Evolutionary conservation across 2,113 vertebrate genomes (phyloP), one percentile per base, ranked within the genome.

Genomic region (Salminus brasiliensis): DNA sequence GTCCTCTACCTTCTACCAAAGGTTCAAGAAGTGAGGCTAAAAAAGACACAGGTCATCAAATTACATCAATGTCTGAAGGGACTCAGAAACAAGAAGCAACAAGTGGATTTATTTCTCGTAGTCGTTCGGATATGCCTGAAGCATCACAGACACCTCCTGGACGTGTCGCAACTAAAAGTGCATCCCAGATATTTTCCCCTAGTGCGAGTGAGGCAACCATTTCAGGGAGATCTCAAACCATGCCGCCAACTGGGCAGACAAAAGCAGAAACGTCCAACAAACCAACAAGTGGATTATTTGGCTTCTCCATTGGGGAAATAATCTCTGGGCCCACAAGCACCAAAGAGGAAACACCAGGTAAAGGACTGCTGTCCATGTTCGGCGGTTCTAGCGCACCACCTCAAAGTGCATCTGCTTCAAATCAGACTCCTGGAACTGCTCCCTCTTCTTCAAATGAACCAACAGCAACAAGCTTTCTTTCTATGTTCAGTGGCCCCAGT

Each of bases 291-390:
- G 89, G 88, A 72, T 70, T 93, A 6, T 95, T 95, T 86, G 91
- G 93, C 77, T 92, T 95, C 87, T 93, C 94, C 0, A 90, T 95
- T 90, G 91, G 91, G 79, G 91, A 92, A 63, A 90, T 93, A 80
- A 66, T 92, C 18, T 74, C 82, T 57, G 88, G 86, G 87, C 84
- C 86, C 83, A 76, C 88, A 79, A 55, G 77, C 72, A 21, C 74
- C 81, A 57, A 91, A 79, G 87, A 92, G 62, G 90, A 92, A 77
- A 86, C 88, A 2, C 55, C 92, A 82, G 83, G 89, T 69, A 91
- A 85, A 88, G 88, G 85, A 74, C 80, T 93, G 43, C 84, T 93
- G 30, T 92, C 91, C 55, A 76, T 92, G 13, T 91, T 93, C 68
- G 79, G 86, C 82, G 87, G 88, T 16, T 81, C 86, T 73, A 80